Conservation (phyloP, 2,888 invertebrate genomes). For the Globia sparganii region DNA sequence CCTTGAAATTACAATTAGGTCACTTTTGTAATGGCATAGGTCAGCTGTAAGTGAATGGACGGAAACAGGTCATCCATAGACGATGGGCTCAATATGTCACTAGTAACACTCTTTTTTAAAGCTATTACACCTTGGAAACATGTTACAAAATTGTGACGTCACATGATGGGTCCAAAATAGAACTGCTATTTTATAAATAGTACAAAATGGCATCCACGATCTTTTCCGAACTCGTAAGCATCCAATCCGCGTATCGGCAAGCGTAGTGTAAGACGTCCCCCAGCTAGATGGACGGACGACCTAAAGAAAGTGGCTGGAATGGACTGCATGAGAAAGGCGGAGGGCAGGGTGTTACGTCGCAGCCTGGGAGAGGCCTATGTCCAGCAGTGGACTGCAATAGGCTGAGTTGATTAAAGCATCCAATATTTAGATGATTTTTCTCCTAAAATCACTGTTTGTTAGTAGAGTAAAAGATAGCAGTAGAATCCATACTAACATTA, state of each 20-base stretch:
- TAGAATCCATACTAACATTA: too few relatives aligned
- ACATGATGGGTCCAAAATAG: slow-evolving; percentile 30
- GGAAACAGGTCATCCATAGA: slow-evolving; percentile 50
- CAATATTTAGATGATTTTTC: neutral
- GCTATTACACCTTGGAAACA: slow-evolving; percentile 18
- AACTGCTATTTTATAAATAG: slow-evolving; percentile 6
- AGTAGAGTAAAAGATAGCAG: neutral
- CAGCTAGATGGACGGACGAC: too few relatives aligned
- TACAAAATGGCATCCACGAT: neutral
- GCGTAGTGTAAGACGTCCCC: too few relatives aligned
- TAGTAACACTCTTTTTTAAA: slow-evolving; percentile 27
- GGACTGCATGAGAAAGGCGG: too few relatives aligned
- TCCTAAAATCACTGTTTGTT: neutral
- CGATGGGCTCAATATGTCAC: slow-evolving; percentile 43
- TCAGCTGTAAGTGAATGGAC: slow-evolving; percentile 33
- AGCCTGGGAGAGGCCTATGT: too few relatives aligned
- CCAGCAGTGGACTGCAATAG: too few relatives aligned
- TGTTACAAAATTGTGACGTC: slow-evolving; percentile 37
- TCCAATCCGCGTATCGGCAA: too few relatives aligned
- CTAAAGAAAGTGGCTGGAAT: too few relatives aligned
- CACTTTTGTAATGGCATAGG: slow-evolving; percentile 9
- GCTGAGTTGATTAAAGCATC: too few relatives aligned
- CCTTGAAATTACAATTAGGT: slow-evolving; percentile 26
- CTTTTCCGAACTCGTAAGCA: slow-evolving; percentile 1
- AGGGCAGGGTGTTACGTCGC: too few relatives aligned